Base-by-base conservation (phyloP, 1,140 invertebrate genomes). In the Zophobas morio region DNA sequence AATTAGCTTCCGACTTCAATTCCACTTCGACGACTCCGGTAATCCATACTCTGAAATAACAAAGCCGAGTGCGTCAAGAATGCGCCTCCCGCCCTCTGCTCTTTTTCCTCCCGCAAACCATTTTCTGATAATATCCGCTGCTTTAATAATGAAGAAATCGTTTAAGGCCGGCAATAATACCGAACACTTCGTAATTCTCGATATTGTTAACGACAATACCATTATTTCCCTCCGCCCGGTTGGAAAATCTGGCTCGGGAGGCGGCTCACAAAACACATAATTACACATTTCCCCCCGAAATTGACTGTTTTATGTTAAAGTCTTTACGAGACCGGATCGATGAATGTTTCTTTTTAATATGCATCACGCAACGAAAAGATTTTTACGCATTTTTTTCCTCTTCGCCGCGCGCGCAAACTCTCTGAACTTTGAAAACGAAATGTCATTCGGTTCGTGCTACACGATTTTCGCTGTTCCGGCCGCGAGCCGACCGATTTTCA, bases 241-340 rank as follows among this genome's bases (percentile, higher is more conserved):
- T 8, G 8, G 34, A 34, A 2, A 57, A 57, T 36, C 34, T 36
- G 36, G 36, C 56, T 37, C 4, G 8, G 6, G 35, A 54, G 20
- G 2, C 1, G 4, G 56, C 3, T n/a, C 6, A 37, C 56, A 35
- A 60, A 60, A 36, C 56, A 37, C 8, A 39, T 60, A 39, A 60
- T 60, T 60, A 60, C 5, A 60, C 56, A 60, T 39, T 60, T 39
- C 2, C 6, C 35, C 36, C 33, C 34, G 1, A 33, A 57, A 57
- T 57, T 57, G 56, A 36, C 56, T 32, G 56, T 57, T 57, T 57
- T 57, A 35, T 57, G 56, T 36, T 57, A 57, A 57, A 57, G 36
- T 57, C 56, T 57, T 57, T 57, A 57, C 56, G 35, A 33, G 36
- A 36, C 2, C 34, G 0, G 49, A 53, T 53, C 49, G 1, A 2